Evolutionary conservation across 1,140 invertebrate species (phyloP).

Genomic region (Lysiphlebus fabarum): DNA sequence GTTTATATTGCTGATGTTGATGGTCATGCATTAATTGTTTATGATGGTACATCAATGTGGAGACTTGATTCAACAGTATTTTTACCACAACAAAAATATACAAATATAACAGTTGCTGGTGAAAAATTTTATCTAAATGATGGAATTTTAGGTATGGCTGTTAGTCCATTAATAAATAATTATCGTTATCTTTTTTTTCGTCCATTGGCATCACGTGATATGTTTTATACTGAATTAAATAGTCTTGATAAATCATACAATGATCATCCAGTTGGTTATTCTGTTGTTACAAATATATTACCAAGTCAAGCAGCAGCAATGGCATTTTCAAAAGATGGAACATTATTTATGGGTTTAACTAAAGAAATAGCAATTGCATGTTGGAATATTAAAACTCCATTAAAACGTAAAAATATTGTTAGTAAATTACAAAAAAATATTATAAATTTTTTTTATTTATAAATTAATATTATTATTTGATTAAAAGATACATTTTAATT

Average conservation of each 20-base stretch:
- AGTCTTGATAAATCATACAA: conserved; percentile 29
- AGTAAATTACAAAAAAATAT: background rate
- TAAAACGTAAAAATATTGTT: conserved; percentile 27
- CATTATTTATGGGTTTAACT: conserved; percentile 43
- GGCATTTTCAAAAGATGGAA: conserved; percentile 39
- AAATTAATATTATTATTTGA: background rate
- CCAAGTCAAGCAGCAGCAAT: conserved; percentile 42
- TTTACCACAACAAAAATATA: conserved; percentile 15
- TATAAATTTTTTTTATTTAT: background rate
- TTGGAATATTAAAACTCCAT: conserved; percentile 36
- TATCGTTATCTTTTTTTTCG: conserved; percentile 37
- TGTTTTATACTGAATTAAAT: conserved; percentile 33
- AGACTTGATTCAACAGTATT: conserved; percentile 38
- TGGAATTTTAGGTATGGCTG: conserved; percentile 45
- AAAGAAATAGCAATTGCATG: conserved; percentile 42
- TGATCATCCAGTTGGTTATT: conserved; percentile 25
- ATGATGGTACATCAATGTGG: conserved; percentile 28
- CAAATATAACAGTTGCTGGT: conserved; percentile 35
- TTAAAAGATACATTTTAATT: conserved; percentile 11
- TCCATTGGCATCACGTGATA: conserved; percentile 41
- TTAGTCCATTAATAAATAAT: conserved; percentile 30
- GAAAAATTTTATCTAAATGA: conserved; percentile 44
- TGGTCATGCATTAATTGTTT: conserved; percentile 41
- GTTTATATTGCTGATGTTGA: conserved; percentile 48
- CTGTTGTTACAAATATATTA: conserved; percentile 44